Evolutionary conservation across 1,140 invertebrate genomes (phyloP).

Genomic region (Helicoverpa armigera): DNA sequence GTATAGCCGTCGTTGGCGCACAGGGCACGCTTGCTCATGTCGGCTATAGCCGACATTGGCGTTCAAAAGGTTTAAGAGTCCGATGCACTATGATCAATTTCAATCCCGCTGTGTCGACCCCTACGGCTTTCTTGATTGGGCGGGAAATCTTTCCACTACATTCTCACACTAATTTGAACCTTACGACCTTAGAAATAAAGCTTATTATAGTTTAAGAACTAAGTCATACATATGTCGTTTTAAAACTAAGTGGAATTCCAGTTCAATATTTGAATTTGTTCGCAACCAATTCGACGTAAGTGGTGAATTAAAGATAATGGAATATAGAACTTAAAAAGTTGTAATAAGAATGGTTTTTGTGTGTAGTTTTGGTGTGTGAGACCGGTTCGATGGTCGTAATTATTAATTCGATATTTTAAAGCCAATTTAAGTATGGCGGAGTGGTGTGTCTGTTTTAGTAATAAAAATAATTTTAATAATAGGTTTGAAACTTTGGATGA

Average conservation of each 20-base stretch:
- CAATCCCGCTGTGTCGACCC: conserved; percentile 33
- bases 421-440: conserved; percentile 50
- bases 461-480: neutral
- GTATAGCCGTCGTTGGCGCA: too few relatives aligned
- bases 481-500: neutral
- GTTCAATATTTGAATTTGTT: conserved; percentile 43
- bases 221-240: neutral
- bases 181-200: neutral
- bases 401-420: conserved; percentile 30
- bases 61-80: too few relatives aligned
- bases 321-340: neutral
- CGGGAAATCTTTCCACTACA: neutral
- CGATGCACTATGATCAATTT: conserved; percentile 34
- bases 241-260: neutral
- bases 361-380: neutral
- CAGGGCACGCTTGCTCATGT: too few relatives aligned
- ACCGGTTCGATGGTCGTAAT: neutral
- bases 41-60: too few relatives aligned
- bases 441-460: neutral
- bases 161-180: neutral
- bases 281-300: conserved; percentile 7
- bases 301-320: neutral
- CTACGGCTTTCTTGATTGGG: conserved; percentile 20
- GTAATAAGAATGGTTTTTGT: neutral
- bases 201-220: neutral